Evolutionary conservation across 2,797 vertebrate species (phyloP), one percentile per base, ranked within the genome.

Genomic region (Danio kyathit): DNA sequence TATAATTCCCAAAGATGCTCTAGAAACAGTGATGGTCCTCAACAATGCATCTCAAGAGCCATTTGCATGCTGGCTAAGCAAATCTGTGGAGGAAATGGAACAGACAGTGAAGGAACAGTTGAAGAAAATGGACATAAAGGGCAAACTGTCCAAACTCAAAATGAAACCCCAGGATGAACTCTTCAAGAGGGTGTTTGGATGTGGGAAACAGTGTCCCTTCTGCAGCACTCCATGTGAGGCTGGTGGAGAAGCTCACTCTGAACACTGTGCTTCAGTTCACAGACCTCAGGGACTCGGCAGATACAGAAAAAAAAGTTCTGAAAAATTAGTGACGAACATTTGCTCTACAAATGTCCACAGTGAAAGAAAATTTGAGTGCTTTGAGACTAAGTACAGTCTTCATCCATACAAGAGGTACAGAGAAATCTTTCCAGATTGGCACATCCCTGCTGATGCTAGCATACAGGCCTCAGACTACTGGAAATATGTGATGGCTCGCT

Each of bases 191-290:
- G 9, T 93, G 43, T 82, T 92, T 79, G 93, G 91, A 56, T 93
- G 93, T 89, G 90, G 91, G 5, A 67, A 86, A 74, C 88, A 83
- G 77, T 94, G 93, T 86, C 93, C 93, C 0, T 94, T 94, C 71
- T 94, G 93, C 17, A 16, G 0, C 38, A 79, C 52, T 0, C 87
- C 91, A 0, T 93, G 92, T 90, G 91, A 92, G 0, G 89, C 87
- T 38, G 89, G 60, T 81, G 90, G 77, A 38, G 8, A 13, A 0
- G n/a, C 0, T 0, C 92, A 94, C 43, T 7, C 0, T 4, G 11
- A 89, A 0, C 93, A 94, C 29, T 75, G 9, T 12, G 63, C 90
- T 52, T 16, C 73, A 7, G 0, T 91, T 5, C 93, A 93, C 86
- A 88, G 90, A 0, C 81, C 92, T 6, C 0, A 82, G 0, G 92